Percentiles rank a stretch among this genome's conserved stretches.
phyloP scores from a whole-genome alignment of 2,113 vertebrate genomes.

The Sturnus vulgaris region DNA sequence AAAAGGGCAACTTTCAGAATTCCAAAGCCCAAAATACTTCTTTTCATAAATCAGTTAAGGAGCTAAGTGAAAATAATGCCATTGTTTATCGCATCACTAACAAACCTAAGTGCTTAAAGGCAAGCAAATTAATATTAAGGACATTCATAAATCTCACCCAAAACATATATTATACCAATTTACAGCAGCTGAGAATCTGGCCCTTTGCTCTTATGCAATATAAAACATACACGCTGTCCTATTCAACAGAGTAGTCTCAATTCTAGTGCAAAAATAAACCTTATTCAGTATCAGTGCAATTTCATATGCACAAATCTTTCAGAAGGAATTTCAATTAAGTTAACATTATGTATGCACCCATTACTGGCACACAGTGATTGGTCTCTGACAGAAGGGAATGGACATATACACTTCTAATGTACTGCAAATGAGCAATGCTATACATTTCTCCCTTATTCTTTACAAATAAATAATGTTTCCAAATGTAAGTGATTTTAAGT shows the following conservation, averaged over 20 bases:
- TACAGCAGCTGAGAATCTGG: background rate
- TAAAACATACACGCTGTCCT: background rate
- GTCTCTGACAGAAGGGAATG: constrained; percentile 49
- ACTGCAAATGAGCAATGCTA: constrained; percentile 45
- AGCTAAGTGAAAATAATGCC: constrained; percentile 61
- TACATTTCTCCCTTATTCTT: constrained; percentile 29
- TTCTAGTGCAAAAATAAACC: constrained; percentile 51
- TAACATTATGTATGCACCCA: constrained; percentile 65
- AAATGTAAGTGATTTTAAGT: constrained; percentile 49
- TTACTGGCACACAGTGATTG: constrained; percentile 46
- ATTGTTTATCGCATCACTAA: constrained; percentile 65
- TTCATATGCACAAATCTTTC: constrained; percentile 64
- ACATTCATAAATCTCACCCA: constrained; percentile 49
- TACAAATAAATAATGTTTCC: constrained; percentile 29
- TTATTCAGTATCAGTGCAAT: constrained; percentile 46
- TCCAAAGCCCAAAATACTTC: background rate
- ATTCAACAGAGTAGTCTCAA: background rate
- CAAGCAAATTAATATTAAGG: constrained; percentile 66
- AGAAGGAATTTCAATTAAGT: constrained; percentile 66
- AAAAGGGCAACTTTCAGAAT: background rate
- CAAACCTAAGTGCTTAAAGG: constrained; percentile 64
- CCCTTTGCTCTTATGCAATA: background rate
- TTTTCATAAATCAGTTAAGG: constrained; percentile 50
- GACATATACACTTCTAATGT: constrained; percentile 54
- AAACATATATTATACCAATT: constrained; percentile 43